Percentiles rank a stretch among this genome's conserved stretches.
These are phyloP conservation scores for Yasuhikotakia modesta DNA, from an alignment of 2,797 vertebrate genomes.

Conservation along the genomic window DNA sequence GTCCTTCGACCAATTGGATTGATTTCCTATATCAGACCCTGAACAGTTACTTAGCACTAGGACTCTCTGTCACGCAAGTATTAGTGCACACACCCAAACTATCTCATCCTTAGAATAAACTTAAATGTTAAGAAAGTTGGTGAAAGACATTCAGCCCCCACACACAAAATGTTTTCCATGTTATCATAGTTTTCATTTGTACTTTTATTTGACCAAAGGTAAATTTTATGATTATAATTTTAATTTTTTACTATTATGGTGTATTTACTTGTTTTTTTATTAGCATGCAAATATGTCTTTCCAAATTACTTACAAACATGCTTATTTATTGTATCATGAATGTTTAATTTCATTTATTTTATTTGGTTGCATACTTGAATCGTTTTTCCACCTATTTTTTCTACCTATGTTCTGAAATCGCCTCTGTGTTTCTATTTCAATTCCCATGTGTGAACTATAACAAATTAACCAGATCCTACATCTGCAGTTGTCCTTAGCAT, in stretches of 20 bases:
- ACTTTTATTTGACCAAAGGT: neutral
- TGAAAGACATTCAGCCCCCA: neutral
- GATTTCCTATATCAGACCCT: conserved; percentile 57
- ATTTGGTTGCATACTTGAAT: neutral
- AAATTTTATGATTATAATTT: neutral
- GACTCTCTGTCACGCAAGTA: conserved; percentile 5
- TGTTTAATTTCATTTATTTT: neutral
- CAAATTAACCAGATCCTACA: conserved; percentile 31
- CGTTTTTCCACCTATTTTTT: neutral
- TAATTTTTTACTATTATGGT: neutral
- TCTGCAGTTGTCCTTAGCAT: conserved; percentile 6
- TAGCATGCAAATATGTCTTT: too few relatives aligned
- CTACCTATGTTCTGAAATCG: neutral
- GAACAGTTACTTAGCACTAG: conserved; percentile 51
- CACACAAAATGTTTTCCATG: neutral
- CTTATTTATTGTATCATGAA: too few relatives aligned
- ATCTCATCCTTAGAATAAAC: conserved; percentile 19
- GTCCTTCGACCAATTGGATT: conserved; percentile 54
- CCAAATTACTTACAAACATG: too few relatives aligned
- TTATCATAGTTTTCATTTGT: neutral
- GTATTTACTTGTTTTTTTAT: too few relatives aligned
- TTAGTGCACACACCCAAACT: conserved; percentile 44
- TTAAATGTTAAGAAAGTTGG: conserved; percentile 13
- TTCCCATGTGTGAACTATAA: neutral
- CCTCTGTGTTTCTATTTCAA: conserved; percentile 10